These are phyloP conservation scores for Phoeniculus purpureus DNA, from an alignment of 2,797 vertebrate species.

Conservation along the genomic window DNA sequence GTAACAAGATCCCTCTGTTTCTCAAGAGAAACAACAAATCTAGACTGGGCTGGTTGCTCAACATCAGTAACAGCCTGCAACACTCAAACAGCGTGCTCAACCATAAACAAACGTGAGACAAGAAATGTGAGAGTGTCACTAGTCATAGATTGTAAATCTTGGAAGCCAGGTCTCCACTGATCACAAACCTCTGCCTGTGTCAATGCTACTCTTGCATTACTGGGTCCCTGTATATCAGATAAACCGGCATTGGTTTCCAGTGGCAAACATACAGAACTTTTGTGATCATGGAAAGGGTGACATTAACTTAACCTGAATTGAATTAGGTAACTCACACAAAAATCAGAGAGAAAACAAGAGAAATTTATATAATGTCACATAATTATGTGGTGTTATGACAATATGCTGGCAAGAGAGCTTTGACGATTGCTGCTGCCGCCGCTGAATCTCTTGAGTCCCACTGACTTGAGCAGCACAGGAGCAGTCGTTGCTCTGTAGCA, in stretches of 20 bases:
- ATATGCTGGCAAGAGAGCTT: not conserved
- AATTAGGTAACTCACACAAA: not conserved
- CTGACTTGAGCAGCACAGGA: not conserved
- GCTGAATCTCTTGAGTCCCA: not conserved
- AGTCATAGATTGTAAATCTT: not conserved
- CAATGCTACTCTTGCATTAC: not conserved
- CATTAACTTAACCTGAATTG: not conserved
- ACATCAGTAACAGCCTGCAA: not conserved
- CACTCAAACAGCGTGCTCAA: rapidly evolving
- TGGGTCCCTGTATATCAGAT: not conserved
- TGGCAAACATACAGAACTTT: not conserved
- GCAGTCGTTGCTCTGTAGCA: not conserved
- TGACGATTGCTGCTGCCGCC: not conserved
- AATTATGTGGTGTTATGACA: rapidly evolving
- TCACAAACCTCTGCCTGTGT: not conserved
- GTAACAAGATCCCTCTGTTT: not conserved
- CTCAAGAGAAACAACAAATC: not conserved
- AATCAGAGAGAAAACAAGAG: not conserved
- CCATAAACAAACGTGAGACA: not conserved
- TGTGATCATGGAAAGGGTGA: not conserved
- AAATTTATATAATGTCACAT: not conserved
- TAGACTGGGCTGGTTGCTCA: not conserved
- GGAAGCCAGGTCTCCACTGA: not conserved
- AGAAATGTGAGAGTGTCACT: not conserved
- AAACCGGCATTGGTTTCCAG: not conserved